These are phyloP conservation scores for Pectinophora gossypiella DNA, from an alignment of 1,140 invertebrate genomes.

Conservation along the genomic window DNA sequence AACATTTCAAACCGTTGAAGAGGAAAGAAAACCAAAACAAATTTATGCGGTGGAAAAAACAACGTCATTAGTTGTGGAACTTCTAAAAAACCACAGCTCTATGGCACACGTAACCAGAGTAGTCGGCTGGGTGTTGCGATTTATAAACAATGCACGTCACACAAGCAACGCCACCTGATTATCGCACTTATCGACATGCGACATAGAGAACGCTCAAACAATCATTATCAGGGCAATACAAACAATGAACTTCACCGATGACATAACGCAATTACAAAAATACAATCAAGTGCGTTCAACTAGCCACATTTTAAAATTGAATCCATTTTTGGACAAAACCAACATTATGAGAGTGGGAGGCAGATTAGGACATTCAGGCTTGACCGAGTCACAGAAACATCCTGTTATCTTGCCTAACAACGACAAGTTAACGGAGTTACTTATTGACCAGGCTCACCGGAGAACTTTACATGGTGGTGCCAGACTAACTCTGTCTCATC, in stretches of 20 bases:
- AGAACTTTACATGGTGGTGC: too few relatives aligned
- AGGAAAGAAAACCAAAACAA: not conserved
- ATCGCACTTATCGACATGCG: not conserved
- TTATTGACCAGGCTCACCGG: too few relatives aligned
- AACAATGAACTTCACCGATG: not conserved
- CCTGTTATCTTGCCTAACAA: too few relatives aligned
- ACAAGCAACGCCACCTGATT: not conserved
- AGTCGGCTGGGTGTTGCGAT: not conserved
- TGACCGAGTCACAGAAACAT: not conserved
- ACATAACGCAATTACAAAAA: not conserved
- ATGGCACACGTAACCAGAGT: not conserved
- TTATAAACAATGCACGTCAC: not conserved
- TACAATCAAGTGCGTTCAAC: not conserved
- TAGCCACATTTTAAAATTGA: not conserved
- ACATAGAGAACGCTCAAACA: not conserved
- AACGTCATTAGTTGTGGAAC: not conserved
- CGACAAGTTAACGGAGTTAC: too few relatives aligned
- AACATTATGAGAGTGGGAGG: not conserved
- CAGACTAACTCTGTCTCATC: too few relatives aligned
- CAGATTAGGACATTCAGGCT: not conserved
- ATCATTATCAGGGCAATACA: not conserved
- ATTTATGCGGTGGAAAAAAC: not conserved
- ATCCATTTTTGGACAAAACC: not conserved
- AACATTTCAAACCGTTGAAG: not conserved
- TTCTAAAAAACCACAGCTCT: slow-evolving; percentile 1